Conservation (phyloP, 2,113 vertebrate species). For the Morone saxatilis region DNA sequence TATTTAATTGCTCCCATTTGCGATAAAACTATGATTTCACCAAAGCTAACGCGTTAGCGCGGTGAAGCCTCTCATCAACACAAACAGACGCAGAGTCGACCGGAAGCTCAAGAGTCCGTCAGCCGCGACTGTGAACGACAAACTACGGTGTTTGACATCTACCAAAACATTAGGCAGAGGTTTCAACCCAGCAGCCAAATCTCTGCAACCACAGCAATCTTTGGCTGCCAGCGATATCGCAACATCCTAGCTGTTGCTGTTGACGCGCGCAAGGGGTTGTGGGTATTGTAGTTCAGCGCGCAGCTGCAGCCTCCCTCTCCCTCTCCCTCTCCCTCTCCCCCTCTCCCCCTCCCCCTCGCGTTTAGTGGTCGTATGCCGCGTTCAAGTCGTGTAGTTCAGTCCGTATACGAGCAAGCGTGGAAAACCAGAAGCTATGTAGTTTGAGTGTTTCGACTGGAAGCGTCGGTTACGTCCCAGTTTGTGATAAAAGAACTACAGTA, state of each 20-base stretch:
- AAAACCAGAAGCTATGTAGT: too few species aligned
- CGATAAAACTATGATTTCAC: slow-evolving; percentile 60
- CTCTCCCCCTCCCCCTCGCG: too few species aligned
- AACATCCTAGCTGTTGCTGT: slow-evolving; percentile 79
- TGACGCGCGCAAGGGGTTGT: slow-evolving; percentile 61
- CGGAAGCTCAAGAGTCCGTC: slow-evolving; percentile 22
- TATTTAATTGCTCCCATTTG: slow-evolving; percentile 65
- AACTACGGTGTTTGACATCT: slow-evolving; percentile 39
- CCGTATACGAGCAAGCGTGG: too few species aligned
- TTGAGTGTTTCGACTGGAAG: too few species aligned
- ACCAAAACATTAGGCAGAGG: slow-evolving; percentile 44
- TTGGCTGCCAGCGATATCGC: slow-evolving; percentile 77
- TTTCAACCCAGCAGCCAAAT: slow-evolving; percentile 61
- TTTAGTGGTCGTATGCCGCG: too few species aligned
- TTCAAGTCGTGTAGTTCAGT: too few species aligned
- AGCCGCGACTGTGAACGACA: not conserved
- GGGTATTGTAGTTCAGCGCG: slow-evolving; percentile 72
- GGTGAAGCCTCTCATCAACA: slow-evolving; percentile 43
- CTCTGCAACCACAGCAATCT: slow-evolving; percentile 78
- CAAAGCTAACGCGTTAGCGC: slow-evolving; percentile 67
- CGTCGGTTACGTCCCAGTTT: too few species aligned
- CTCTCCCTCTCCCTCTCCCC: not conserved
- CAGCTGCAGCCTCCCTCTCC: slow-evolving; percentile 15
- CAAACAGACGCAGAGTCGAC: slow-evolving; percentile 44
- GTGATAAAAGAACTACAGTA: too few species aligned